Evolutionary conservation across 2,888 invertebrate genomes (phyloP).

Genomic region (Kryphioiulus occultus): DNA sequence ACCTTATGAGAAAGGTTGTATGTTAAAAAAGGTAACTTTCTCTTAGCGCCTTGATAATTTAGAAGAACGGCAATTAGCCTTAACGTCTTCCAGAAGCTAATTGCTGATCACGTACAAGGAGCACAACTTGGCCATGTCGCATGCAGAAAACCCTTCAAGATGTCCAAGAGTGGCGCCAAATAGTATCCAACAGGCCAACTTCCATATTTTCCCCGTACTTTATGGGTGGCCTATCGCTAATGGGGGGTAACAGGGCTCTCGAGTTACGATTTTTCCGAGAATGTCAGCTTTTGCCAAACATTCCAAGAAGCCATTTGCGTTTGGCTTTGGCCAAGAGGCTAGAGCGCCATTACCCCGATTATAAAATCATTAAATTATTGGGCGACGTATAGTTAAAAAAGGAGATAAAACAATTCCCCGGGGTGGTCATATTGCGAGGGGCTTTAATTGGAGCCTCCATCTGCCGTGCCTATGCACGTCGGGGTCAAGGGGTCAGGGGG

Average conservation of each 20-base stretch:
- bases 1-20: no score
- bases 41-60: no score
- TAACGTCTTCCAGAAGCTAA: no score
- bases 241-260: neutral
- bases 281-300: neutral
- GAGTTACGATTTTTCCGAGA: neutral
- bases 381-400: neutral
- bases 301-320: neutral
- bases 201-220: neutral
- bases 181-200: neutral
- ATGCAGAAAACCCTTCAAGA: neutral
- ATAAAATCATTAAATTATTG: constrained; percentile 31
- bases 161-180: neutral
- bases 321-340: neutral
- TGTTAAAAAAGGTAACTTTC: no score
- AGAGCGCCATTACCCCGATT: neutral
- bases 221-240: constrained; percentile 22
- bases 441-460: constrained; percentile 21
- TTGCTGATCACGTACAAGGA: no score
- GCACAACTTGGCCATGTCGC: no score
- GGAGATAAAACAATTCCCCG: constrained; percentile 4
- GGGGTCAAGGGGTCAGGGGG: constrained; percentile 41
- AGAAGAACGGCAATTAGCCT: no score
- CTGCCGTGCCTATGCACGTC: constrained; percentile 15
- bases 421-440: neutral